Evolutionary conservation across 2,113 vertebrate genomes (phyloP).

Genomic region (Piprites chloris): DNA sequence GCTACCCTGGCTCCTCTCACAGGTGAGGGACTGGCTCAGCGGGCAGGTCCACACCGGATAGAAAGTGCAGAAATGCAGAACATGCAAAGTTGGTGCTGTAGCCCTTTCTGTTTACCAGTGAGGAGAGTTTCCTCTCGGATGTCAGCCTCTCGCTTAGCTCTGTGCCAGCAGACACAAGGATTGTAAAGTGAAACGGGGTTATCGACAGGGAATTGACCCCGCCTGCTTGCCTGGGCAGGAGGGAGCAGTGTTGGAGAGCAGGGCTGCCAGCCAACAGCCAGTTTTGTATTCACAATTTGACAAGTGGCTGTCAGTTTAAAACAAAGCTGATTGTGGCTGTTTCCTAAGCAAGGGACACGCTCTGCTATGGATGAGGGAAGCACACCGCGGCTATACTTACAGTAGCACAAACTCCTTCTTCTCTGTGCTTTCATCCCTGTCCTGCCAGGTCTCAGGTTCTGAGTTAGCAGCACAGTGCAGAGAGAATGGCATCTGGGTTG

Average conservation of each 20-base stretch:
- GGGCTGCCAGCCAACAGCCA: background rate
- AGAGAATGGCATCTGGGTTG: background rate
- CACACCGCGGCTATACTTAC: accelerated
- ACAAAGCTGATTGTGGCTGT: background rate
- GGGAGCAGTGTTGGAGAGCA: background rate
- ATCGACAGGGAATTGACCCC: background rate
- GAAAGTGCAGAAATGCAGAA: background rate
- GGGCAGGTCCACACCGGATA: accelerated
- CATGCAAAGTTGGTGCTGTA: background rate
- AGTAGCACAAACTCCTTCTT: background rate
- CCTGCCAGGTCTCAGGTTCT: background rate
- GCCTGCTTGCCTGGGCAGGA: background rate
- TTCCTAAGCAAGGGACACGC: background rate
- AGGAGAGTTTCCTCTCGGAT: background rate
- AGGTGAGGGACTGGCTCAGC: background rate
- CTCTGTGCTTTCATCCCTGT: background rate
- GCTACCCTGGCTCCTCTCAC: background rate
- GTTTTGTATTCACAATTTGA: background rate
- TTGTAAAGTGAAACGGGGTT: background rate
- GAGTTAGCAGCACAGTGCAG: background rate
- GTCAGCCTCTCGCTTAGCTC: background rate
- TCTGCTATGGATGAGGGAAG: background rate
- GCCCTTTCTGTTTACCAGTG: background rate
- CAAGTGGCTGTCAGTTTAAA: background rate
- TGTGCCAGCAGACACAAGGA: background rate